Evolutionary conservation across 2,888 invertebrate genomes (phyloP).

Genomic region (Argyresthia albistria): DNA sequence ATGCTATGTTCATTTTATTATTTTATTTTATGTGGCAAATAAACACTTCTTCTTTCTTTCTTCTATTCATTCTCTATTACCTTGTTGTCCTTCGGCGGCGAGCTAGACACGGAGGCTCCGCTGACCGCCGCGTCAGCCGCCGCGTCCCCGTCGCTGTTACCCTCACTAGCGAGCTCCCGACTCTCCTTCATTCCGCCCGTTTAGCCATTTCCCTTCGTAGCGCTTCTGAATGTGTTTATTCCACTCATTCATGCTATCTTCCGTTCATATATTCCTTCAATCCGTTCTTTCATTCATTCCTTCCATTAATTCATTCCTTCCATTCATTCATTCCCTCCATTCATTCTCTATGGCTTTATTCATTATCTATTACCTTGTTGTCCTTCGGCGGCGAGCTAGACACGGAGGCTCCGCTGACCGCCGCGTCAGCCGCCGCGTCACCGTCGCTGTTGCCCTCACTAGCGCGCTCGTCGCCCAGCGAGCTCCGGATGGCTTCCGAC

Average conservation of each 20-base stretch:
- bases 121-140: slow-evolving; percentile 57
- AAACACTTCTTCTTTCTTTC: too few species aligned
- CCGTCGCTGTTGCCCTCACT: slow-evolving; percentile 64
- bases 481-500: slow-evolving; percentile 52
- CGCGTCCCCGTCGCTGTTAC: slow-evolving; percentile 55
- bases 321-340: neutral
- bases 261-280: too few species aligned
- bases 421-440: slow-evolving; percentile 53
- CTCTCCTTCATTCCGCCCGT: slow-evolving; percentile 22
- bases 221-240: too few species aligned
- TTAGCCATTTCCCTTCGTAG: too few species aligned
- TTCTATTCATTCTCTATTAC: slow-evolving; percentile 23
- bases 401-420: slow-evolving; percentile 59
- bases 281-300: too few species aligned
- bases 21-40: too few species aligned
- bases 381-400: slow-evolving; percentile 72
- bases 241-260: too few species aligned
- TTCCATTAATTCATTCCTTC: too few species aligned
- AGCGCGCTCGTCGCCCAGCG: slow-evolving; percentile 56
- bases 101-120: slow-evolving; percentile 65
- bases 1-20: too few species aligned
- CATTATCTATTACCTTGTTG: slow-evolving; percentile 37
- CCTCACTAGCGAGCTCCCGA: slow-evolving; percentile 56
- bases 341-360: neutral
- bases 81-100: slow-evolving; percentile 69